Conservation (phyloP, 1,140 invertebrate species). For the Aphaenogaster ashmeadi region DNA sequence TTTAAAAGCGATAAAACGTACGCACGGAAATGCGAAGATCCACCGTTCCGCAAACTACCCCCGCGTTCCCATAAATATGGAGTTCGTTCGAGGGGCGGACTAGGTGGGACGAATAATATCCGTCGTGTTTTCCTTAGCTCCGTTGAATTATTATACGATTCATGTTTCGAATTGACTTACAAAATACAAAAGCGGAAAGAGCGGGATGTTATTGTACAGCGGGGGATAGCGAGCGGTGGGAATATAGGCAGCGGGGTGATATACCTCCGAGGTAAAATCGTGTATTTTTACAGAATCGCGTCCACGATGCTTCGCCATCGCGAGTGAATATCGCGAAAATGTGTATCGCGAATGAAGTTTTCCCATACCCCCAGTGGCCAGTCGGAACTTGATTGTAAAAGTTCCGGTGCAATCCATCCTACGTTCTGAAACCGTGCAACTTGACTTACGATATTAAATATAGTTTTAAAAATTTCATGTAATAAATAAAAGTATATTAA, state of each 20-base stretch:
- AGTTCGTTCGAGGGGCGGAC: conserved; percentile 77
- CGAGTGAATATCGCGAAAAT: conserved; percentile 69
- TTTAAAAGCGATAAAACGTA: conserved; percentile 58
- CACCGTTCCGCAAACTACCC: conserved; percentile 65
- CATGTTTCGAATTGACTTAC: conserved; percentile 88
- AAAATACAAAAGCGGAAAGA: conserved; percentile 87
- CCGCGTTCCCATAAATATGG: conserved; percentile 82
- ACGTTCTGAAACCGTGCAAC: not conserved
- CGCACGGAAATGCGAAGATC: conserved; percentile 50
- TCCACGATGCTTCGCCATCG: conserved; percentile 60
- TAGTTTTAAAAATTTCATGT: not conserved
- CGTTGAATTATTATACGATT: conserved; percentile 87
- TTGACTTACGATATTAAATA: conserved; percentile 22
- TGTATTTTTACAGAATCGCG: conserved; percentile 82
- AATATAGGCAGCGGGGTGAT: conserved; percentile 66
- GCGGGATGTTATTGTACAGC: conserved; percentile 86
- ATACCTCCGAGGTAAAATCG: conserved; percentile 81
- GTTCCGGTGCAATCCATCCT: conserved; percentile 23
- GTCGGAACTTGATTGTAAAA: conserved; percentile 23
- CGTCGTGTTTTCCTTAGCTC: conserved; percentile 85
- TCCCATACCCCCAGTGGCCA: conserved; percentile 33
- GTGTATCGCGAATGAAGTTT: conserved; percentile 54
- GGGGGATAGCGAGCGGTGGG: conserved; percentile 76
- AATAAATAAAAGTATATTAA: not conserved
- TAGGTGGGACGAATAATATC: conserved; percentile 85